Evolutionary conservation across 2,113 vertebrate species (phyloP).

Genomic region (Xiphias gladius): DNA sequence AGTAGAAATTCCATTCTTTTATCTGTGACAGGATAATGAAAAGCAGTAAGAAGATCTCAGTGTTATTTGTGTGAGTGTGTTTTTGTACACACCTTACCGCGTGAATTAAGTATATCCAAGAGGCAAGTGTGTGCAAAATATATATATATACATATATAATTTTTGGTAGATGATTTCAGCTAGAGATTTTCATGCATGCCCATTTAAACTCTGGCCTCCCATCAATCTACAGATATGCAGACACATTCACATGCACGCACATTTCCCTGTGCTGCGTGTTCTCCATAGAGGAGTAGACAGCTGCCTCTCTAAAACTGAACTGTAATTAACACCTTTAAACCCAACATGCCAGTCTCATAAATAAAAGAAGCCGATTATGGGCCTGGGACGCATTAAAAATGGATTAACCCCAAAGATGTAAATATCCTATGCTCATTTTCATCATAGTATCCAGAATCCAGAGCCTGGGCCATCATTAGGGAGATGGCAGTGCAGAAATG

Average conservation of each 20-base stretch:
- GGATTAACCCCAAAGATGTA: constrained; percentile 75
- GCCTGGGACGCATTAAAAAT: constrained; percentile 66
- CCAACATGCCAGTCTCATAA: constrained; percentile 70
- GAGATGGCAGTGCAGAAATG: constrained; percentile 20
- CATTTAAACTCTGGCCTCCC: not conserved
- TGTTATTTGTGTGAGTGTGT: not conserved
- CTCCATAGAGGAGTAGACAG: constrained; percentile 60
- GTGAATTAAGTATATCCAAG: not conserved
- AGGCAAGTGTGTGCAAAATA: not conserved
- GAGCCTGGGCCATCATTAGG: constrained; percentile 58
- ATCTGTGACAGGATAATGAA: constrained; percentile 52
- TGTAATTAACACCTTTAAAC: constrained; percentile 81
- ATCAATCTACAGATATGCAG: constrained; percentile 4
- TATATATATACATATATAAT: not conserved
- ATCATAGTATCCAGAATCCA: constrained; percentile 56
- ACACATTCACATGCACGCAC: constrained; percentile 11
- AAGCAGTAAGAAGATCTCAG: constrained; percentile 16
- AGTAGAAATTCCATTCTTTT: constrained; percentile 36
- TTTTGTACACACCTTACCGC: not conserved
- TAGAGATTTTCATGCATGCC: constrained; percentile 4
- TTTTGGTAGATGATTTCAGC: not conserved
- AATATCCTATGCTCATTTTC: constrained; percentile 74
- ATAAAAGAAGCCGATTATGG: constrained; percentile 75
- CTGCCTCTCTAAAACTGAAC: constrained; percentile 77
- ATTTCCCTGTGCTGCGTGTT: constrained; percentile 25